Evolutionary conservation across 2,888 invertebrate species (phyloP).

Genomic region (Eupithecia insigniata): DNA sequence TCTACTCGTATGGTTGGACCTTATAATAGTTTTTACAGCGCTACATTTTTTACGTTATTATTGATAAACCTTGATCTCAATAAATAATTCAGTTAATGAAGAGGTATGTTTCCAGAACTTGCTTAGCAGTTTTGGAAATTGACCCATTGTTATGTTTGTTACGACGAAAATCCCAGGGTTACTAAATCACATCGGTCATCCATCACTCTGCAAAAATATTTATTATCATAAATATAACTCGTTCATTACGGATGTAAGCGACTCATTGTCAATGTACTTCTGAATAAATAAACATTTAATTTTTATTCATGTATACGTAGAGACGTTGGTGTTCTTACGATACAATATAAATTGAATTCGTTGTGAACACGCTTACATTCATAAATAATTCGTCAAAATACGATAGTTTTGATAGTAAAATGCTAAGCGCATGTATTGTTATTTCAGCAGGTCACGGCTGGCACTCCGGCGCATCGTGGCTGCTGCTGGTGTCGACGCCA

Average conservation of each 20-base stretch:
- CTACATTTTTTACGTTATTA: not conserved
- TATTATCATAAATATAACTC: too few relatives aligned
- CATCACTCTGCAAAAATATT: too few relatives aligned
- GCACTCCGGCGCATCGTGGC: slow-evolving; percentile 42
- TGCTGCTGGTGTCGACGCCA: slow-evolving; percentile 43
- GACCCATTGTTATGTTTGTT: not conserved
- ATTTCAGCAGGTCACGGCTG: slow-evolving; percentile 36
- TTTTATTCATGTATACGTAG: too few relatives aligned
- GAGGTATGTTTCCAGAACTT: not conserved
- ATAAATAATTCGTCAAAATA: too few relatives aligned
- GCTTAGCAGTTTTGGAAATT: not conserved
- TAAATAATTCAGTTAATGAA: not conserved
- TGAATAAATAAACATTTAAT: too few relatives aligned
- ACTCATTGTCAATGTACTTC: too few relatives aligned
- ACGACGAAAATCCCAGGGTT: too few relatives aligned
- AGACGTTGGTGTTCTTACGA: too few relatives aligned
- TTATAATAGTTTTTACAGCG: not conserved
- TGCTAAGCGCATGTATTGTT: not conserved
- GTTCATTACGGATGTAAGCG: too few relatives aligned
- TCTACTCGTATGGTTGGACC: not conserved
- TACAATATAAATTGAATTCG: too few relatives aligned
- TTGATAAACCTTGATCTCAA: not conserved
- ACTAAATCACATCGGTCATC: not conserved
- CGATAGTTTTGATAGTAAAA: too few relatives aligned
- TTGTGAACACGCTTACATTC: too few relatives aligned